Base-by-base conservation (phyloP, 2,888 invertebrate species). In the Andricus quercusramuli region DNA sequence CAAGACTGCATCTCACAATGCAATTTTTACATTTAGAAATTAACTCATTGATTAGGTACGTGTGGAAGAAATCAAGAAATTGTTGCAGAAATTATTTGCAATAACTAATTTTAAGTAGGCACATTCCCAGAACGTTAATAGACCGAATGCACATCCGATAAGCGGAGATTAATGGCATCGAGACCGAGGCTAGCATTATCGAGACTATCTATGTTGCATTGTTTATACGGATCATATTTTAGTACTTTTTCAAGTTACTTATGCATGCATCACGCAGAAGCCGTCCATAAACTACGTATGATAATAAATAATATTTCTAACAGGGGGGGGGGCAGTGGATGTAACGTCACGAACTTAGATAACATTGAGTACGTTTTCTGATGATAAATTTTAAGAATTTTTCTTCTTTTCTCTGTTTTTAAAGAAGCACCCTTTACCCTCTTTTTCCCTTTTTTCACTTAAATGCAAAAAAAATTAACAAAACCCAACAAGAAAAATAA, bases 281-380 rank as follows among this genome's bases (percentile, higher is more conserved):
- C 37, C 1, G 37, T 8, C 8, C 6, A 8, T 8, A 37, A 37
- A 6, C 6, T 37, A 0, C 1, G 1, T 5, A 1, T 37, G 1
- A 37, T 3, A 6, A 37, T 6, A 8, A 37, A 5, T 37, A 37
- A 5, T 32, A 6, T 32, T 32, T 0, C 0, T 0, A 6, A 6
- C 1, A 1, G 8, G 6, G 8, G 6, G 8, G 6, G 37, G 8
- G 1, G 37, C 0, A 6, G 3, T 3, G 2, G 2, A 4, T 4
- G 4, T 6, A 32, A 2, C 3, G 3, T 0, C 8, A 8, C 8
- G 6, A 37, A 8, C 0, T 37, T 0, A 37, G 8, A 37, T 29
- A n/a, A n/a, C n/a, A n/a, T n/a, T n/a, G n/a, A n/a, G n/a, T n/a
- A n/a, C n/a, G n/a, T n/a, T n/a, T n/a, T n/a, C n/a, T n/a, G n/a